These are phyloP conservation scores for Hystrix brachyura DNA, from an alignment of 2,113 vertebrate species.

Conservation along the genomic window DNA sequence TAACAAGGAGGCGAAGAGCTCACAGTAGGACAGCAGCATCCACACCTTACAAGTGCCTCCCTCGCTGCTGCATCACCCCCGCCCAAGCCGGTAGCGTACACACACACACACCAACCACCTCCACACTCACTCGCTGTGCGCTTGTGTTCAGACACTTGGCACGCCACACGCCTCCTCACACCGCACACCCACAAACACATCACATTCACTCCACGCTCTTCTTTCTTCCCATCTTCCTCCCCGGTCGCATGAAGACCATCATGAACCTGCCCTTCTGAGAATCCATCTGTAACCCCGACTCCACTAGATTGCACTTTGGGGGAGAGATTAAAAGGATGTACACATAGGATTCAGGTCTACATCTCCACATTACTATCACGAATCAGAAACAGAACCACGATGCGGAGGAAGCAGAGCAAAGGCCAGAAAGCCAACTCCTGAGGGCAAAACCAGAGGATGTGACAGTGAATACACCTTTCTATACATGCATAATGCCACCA, in stretches of 20 bases:
- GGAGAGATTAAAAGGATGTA: background rate
- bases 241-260: background rate
- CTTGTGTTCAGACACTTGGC: background rate
- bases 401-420: background rate
- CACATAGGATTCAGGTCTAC: background rate
- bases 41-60: background rate
- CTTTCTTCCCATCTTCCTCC: background rate
- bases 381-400: background rate
- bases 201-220: background rate
- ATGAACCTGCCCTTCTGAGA: background rate
- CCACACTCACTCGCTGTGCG: background rate
- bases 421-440: background rate
- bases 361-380: background rate
- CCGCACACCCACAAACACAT: background rate
- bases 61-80: background rate
- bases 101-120: background rate
- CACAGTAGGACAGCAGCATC: background rate
- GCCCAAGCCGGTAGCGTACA: too few species aligned
- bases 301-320: background rate
- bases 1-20: background rate
- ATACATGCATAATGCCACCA: too few species aligned
- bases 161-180: background rate
- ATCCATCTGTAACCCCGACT: background rate
- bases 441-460: background rate
- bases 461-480: background rate